Conservation (phyloP, 2,113 vertebrate species). For the Seriola quinqueradiata region DNA sequence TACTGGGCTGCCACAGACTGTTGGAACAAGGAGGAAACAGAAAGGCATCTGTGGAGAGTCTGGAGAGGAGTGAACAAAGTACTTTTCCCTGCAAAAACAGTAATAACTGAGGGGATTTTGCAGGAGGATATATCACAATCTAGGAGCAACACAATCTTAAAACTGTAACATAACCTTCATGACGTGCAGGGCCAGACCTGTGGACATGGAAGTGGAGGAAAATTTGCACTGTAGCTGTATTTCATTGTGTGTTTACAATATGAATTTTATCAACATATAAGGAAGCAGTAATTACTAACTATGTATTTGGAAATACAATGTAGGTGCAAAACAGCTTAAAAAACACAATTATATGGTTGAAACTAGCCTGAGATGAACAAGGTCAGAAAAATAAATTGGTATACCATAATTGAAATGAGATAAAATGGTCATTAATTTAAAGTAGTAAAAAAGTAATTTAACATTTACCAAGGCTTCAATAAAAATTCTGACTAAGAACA, state of each 20-base stretch:
- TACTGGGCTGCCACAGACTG: background rate
- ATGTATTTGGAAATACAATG: background rate
- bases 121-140: background rate
- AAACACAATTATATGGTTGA: background rate
- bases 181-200: background rate
- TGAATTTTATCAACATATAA: no score
- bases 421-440: background rate
- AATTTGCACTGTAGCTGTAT: background rate
- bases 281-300: background rate
- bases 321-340: background rate
- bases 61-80: background rate
- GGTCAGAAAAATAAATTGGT: background rate
- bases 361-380: background rate
- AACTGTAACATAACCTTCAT: background rate
- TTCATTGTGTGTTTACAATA: background rate
- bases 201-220: background rate
- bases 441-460: background rate
- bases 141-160: background rate
- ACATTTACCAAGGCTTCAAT: background rate
- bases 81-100: background rate
- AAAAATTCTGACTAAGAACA: no score
- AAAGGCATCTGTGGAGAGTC: background rate
- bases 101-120: background rate
- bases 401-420: background rate
- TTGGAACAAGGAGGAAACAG: conserved; percentile 17